Percentiles rank a stretch among this genome's conserved stretches.
phyloP scores from a whole-genome alignment of 2,113 vertebrate species.

The Podiceps cristatus region DNA sequence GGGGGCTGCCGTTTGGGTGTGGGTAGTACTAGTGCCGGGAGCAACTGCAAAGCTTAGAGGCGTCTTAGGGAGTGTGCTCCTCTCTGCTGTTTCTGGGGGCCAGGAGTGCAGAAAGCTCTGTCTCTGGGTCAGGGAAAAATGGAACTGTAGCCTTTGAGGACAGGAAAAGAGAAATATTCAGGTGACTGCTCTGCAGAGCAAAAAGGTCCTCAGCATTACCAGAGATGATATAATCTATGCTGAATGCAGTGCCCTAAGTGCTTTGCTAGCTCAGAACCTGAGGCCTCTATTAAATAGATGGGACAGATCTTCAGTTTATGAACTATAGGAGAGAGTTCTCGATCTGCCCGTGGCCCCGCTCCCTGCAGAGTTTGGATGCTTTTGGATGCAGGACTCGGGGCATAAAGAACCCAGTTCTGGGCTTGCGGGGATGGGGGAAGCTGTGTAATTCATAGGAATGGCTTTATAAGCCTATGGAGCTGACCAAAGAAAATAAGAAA shows the following conservation, averaged over 20 bases:
- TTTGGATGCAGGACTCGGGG: neutral
- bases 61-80: neutral
- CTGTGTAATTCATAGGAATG: too few species aligned
- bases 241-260: neutral
- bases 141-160: neutral
- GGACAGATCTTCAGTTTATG: neutral
- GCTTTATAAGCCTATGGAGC: neutral
- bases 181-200: neutral
- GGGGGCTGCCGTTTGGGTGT: neutral
- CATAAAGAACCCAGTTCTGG: neutral
- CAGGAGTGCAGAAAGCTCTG: neutral
- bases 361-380: neutral
- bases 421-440: accelerated
- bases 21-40: neutral
- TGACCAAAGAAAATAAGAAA: neutral
- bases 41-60: neutral
- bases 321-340: neutral
- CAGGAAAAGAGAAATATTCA: neutral
- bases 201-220: neutral
- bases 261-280: neutral
- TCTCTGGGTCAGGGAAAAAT: neutral
- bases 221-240: neutral
- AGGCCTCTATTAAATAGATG: neutral
- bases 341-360: neutral
- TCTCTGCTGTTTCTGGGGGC: neutral